These are phyloP conservation scores for Sander vitreus DNA, from an alignment of 2,113 vertebrate genomes.

Conservation along the genomic window DNA sequence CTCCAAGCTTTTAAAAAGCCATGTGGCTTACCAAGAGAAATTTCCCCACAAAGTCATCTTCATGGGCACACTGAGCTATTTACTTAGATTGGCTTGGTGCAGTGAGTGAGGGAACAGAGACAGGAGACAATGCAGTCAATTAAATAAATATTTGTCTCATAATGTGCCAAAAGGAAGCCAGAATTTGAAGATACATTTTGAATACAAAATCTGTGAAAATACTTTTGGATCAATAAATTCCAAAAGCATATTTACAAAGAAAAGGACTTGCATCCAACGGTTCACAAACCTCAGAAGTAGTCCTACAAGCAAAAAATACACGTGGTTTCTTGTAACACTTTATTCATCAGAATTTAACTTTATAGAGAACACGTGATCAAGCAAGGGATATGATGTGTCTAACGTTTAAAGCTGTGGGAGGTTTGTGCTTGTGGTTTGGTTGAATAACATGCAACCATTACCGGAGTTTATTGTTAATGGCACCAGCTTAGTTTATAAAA, in stretches of 20 bases:
- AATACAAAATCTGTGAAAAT: conserved; percentile 55
- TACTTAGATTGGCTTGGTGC: conserved; percentile 60
- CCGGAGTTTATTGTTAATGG: conserved; percentile 62
- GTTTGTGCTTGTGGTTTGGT: conserved; percentile 49
- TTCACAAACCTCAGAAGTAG: conserved; percentile 28
- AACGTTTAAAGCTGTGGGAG: conserved; percentile 49
- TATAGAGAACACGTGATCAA: conserved; percentile 45
- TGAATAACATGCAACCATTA: conserved; percentile 49
- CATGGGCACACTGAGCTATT: conserved; percentile 46
- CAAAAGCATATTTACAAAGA: background rate
- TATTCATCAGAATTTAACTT: conserved; percentile 34
- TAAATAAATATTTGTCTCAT: conserved; percentile 43
- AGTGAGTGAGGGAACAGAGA: conserved; percentile 26
- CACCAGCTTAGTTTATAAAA: conserved; percentile 27
- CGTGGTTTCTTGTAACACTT: conserved; percentile 38
- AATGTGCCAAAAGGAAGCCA: conserved; percentile 36
- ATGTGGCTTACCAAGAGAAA: conserved; percentile 48
- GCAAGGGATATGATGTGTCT: conserved; percentile 35
- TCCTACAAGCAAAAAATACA: conserved; percentile 17
- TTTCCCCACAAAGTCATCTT: conserved; percentile 43
- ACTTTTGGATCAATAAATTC: conserved; percentile 10
- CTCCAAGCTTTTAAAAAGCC: conserved; percentile 35
- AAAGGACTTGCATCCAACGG: conserved; percentile 8
- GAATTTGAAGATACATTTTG: conserved; percentile 34
- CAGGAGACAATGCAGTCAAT: conserved; percentile 51